These are phyloP conservation scores for Pantherophis guttatus DNA, from an alignment of 2,113 vertebrate species.

Conservation along the genomic window DNA sequence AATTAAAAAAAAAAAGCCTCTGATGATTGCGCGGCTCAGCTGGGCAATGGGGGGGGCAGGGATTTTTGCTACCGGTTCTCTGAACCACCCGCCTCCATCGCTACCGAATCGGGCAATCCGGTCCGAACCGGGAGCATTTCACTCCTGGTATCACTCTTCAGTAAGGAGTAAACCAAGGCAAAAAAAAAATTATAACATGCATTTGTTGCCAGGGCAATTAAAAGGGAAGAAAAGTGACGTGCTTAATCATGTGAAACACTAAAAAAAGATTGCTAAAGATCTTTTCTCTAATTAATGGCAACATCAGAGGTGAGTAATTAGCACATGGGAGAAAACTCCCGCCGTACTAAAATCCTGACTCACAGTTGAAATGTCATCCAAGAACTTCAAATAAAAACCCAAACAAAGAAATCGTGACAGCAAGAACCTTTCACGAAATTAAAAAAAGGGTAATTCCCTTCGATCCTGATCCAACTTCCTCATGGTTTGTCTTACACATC, in stretches of 20 bases:
- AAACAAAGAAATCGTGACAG: not conserved
- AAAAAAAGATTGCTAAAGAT: not conserved
- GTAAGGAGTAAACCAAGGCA: no score
- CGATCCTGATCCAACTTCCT: not conserved
- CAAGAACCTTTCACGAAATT: not conserved
- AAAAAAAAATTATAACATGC: not conserved
- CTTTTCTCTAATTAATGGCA: not conserved
- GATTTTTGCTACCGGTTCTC: no score
- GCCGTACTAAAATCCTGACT: not conserved
- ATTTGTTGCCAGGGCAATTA: not conserved
- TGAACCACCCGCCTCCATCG: no score
- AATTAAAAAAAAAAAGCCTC: no score
- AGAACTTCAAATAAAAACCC: not conserved
- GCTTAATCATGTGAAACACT: not conserved
- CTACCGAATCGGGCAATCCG: no score
- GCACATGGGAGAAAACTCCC: not conserved
- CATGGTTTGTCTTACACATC: not conserved
- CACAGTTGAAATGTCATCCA: not conserved
- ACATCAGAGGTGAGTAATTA: not conserved
- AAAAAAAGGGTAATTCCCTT: not conserved
- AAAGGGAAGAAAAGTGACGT: not conserved
- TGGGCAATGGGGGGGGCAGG: no score
- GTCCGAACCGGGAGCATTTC: no score
- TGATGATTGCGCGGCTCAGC: no score
- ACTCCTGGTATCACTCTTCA: no score